Conservation (phyloP, 2,888 invertebrate species). For the Physocephala rufipes region DNA sequence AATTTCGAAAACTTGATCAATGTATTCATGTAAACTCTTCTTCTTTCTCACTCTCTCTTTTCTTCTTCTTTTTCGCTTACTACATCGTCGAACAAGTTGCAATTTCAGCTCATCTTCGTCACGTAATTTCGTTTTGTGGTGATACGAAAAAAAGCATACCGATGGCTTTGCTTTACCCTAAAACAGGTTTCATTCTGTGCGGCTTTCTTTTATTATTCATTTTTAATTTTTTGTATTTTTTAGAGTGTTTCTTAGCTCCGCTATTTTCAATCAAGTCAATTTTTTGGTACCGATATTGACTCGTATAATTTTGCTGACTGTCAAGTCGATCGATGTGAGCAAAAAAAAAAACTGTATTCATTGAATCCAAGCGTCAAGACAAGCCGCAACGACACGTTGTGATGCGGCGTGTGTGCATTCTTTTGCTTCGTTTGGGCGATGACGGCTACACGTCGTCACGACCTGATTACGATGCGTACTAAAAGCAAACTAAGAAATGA, state of each 20-base stretch:
- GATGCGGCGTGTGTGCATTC: not conserved
- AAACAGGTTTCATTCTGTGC: slow-evolving; percentile 33
- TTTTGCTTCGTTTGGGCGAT: not conserved
- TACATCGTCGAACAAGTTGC: not conserved
- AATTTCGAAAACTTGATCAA: no score
- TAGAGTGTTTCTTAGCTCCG: not conserved
- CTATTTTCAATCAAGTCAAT: slow-evolving; percentile 11
- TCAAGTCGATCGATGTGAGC: slow-evolving; percentile 24
- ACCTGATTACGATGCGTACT: slow-evolving; percentile 7
- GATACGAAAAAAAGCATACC: not conserved
- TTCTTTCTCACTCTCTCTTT: not conserved
- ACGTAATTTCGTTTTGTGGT: not conserved
- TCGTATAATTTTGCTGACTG: slow-evolving; percentile 12
- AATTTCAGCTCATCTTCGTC: not conserved
- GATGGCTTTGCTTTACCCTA: slow-evolving; percentile 4
- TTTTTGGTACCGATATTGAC: slow-evolving; percentile 27
- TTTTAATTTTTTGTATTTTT: not conserved
- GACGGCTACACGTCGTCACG: not conserved
- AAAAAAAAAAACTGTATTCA: slow-evolving; percentile 23
- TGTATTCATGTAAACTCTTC: no score
- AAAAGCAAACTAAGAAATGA: not conserved
- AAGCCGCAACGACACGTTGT: not conserved
- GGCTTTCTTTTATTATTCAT: slow-evolving; percentile 22
- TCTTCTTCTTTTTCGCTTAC: not conserved
- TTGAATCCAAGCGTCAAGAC: not conserved